Base-by-base conservation (phyloP, 2,797 vertebrate species). In the Poeciliopsis presidionis region DNA sequence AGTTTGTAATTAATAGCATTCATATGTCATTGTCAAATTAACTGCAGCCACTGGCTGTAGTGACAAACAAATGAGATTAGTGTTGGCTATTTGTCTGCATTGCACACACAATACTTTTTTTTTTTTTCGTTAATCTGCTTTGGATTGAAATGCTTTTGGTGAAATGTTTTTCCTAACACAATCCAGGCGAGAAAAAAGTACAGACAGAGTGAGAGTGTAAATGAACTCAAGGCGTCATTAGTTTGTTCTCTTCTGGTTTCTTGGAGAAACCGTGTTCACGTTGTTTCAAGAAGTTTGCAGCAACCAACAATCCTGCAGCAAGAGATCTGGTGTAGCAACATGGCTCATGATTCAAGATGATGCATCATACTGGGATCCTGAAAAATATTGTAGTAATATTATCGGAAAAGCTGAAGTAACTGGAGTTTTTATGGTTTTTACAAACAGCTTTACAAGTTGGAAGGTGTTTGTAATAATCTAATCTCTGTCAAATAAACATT, bases 11-110 rank as follows among this genome's bases (percentile, higher is more conserved):
- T 86, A 87, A 78, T 84, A 84, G 76, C 57, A 5, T 59, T 16
- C 13, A 49, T 87, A 76, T 47, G 84, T 90, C 89, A 61, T 45
- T 79, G 89, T 88, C 89, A 88, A 79, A 92, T 90, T 88, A 92
- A 81, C 77, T 80, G 76, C 57, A 89, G 77, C 77, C 81, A 90
- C 78, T 84, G 80, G 63, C 57, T 74, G 61, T 5, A 28, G 74
- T 41, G 82, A 91, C 82, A 89, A 88, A 88, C 74, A 87, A 84
- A 84, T 82, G 77, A 88, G 59, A 92, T 80, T 18, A 78, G 76
- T 14, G 53, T 28, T 53, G 4, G 53, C 59, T 83, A 77, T 85
- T 84, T 78, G 81, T 85, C 81, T 69, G 46, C 72, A 70, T 85
- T 87, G 79, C 55, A 57, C 74, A 51, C 69, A 70, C 46, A 47